These are phyloP conservation scores for Euspilapteryx auroguttella DNA, from an alignment of 2,888 invertebrate species.

Conservation along the genomic window DNA sequence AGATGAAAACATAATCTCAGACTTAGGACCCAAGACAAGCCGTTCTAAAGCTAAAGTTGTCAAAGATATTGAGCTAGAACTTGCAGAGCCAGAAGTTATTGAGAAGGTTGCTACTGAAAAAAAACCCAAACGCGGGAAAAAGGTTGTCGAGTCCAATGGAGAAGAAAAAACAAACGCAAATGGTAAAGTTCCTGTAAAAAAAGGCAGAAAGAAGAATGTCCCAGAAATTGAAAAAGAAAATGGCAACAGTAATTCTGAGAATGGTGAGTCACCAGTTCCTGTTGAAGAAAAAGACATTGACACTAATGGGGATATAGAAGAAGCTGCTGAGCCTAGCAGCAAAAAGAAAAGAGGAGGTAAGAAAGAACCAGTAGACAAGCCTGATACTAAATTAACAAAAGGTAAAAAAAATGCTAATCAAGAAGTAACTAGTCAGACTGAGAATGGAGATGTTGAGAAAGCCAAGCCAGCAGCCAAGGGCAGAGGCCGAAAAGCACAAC, in stretches of 20 bases:
- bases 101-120: constrained; percentile 18
- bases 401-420: too few relatives aligned
- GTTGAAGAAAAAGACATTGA: too few relatives aligned
- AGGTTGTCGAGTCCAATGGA: constrained; percentile 18
- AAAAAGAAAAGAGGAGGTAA: too few relatives aligned
- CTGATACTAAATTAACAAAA: too few relatives aligned
- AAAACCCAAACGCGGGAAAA: constrained; percentile 31
- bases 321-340: too few relatives aligned
- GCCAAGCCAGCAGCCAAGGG: constrained; percentile 23
- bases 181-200: constrained; percentile 27
- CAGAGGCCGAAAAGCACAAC: constrained; percentile 25
- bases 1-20: constrained; percentile 28
- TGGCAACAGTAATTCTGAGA: too few relatives aligned
- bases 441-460: constrained; percentile 21
- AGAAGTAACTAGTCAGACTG: too few relatives aligned
- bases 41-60: constrained; percentile 33
- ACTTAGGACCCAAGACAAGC: constrained; percentile 34
- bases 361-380: too few relatives aligned
- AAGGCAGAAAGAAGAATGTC: constrained; percentile 40
- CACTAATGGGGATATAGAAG: too few relatives aligned
- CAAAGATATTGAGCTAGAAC: constrained; percentile 10
- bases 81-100: constrained; percentile 13
- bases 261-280: too few relatives aligned
- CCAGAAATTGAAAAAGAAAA: too few relatives aligned
- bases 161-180: constrained; percentile 17